These are phyloP conservation scores for Arremon aurantiirostris DNA, from an alignment of 2,797 vertebrate genomes.

Conservation along the genomic window DNA sequence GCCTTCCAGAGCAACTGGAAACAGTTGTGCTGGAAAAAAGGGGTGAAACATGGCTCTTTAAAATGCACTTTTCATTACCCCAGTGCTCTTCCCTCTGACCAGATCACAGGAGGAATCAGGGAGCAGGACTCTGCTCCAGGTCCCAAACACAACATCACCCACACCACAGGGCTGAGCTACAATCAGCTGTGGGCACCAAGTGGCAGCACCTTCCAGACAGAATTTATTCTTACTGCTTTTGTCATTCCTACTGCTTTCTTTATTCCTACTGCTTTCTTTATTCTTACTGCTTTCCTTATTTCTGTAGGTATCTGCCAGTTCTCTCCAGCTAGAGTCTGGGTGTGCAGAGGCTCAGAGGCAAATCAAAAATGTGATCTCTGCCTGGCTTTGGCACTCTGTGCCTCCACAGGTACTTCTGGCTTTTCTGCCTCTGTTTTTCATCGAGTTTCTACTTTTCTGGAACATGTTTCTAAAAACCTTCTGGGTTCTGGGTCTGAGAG, in stretches of 20 bases:
- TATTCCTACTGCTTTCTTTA: neutral
- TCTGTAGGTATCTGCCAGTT: accelerated
- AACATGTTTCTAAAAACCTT: neutral
- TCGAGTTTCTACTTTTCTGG: neutral
- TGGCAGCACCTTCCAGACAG: neutral
- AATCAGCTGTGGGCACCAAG: neutral
- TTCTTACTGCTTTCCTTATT: neutral
- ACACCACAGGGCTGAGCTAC: accelerated
- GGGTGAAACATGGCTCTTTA: neutral
- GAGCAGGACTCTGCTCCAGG: neutral
- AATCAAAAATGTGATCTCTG: neutral
- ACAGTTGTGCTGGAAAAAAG: neutral
- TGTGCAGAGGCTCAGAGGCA: neutral
- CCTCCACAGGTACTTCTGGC: neutral
- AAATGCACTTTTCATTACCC: neutral
- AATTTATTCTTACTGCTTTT: neutral
- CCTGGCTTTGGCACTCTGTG: neutral
- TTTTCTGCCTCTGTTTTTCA: neutral
- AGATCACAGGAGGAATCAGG: neutral
- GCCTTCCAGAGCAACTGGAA: neutral
- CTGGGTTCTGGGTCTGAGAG: neutral
- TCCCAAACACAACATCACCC: accelerated
- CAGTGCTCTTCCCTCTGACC: neutral
- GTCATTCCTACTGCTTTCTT: neutral
- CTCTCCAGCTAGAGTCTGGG: neutral